These are phyloP conservation scores for Nycticryphes semicollaris DNA, from an alignment of 2,113 vertebrate genomes.

Conservation along the genomic window DNA sequence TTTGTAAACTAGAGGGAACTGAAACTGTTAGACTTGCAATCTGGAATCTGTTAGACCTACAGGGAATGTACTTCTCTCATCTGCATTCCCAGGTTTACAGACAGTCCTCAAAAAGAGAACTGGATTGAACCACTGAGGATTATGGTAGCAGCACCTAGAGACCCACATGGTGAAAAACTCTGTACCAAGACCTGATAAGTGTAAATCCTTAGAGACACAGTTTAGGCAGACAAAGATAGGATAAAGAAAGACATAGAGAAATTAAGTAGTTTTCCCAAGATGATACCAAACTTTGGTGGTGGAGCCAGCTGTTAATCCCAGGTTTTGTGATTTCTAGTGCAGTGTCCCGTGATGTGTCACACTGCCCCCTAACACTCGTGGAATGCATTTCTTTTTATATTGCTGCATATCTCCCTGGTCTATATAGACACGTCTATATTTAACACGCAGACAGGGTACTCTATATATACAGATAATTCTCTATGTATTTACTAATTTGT, in stretches of 20 bases:
- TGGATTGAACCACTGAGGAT: not conserved
- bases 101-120: not conserved
- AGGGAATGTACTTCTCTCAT: not conserved
- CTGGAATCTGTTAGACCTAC: constrained; percentile 38
- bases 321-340: not conserved
- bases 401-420: not conserved
- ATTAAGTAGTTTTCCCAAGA: not conserved
- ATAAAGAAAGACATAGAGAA: not conserved
- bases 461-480: not conserved
- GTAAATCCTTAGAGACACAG: not conserved
- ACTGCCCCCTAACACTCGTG: not conserved
- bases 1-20: constrained; percentile 31
- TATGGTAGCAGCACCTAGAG: not conserved
- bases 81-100: not conserved
- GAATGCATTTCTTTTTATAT: not conserved
- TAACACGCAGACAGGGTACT: not conserved
- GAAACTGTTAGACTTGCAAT: constrained; percentile 54
- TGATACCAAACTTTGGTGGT: not conserved
- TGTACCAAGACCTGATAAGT: not conserved
- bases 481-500: not conserved
- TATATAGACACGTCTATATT: not conserved
- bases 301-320: not conserved
- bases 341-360: not conserved
- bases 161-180: not conserved
- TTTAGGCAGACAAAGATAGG: not conserved